phyloP scores from a whole-genome alignment of 2,888 invertebrate genomes.

The Stegophylla sp. region DNA sequence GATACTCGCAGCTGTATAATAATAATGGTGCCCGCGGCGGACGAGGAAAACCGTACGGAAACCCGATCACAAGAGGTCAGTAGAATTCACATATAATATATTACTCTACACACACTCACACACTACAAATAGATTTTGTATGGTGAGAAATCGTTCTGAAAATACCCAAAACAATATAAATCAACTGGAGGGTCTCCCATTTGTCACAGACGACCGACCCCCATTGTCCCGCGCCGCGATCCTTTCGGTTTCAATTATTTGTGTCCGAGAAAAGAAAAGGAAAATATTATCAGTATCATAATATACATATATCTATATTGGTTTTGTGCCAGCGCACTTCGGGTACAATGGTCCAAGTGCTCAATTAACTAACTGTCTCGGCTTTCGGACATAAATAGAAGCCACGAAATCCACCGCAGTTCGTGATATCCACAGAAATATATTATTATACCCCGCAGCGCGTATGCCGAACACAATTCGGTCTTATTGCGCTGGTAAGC shows the following conservation, averaged over 20 bases:
- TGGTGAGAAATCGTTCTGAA: slow-evolving; percentile 38
- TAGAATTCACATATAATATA: not conserved
- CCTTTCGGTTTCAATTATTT: slow-evolving; percentile 31
- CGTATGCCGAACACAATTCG: not conserved
- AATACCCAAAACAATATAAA: slow-evolving; percentile 49
- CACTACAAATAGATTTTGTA: slow-evolving; percentile 4
- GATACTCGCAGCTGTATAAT: too few relatives aligned
- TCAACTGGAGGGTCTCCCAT: slow-evolving; percentile 42
- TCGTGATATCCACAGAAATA: slow-evolving; percentile 5
- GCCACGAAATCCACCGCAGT: slow-evolving; percentile 25
- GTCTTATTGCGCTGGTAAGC: not conserved
- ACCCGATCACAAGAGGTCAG: not conserved
- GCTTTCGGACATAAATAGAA: slow-evolving; percentile 17
- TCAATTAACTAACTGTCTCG: slow-evolving; percentile 51
- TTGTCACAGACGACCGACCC: slow-evolving; percentile 30
- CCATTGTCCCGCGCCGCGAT: slow-evolving; percentile 39
- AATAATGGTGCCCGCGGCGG: not conserved
- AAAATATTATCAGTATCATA: slow-evolving; percentile 6
- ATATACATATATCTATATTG: not conserved
- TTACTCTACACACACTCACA: too few relatives aligned
- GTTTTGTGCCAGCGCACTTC: not conserved
- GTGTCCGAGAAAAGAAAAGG: slow-evolving; percentile 18
- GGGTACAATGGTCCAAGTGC: slow-evolving; percentile 29
- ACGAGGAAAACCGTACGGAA: not conserved
- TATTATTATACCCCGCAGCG: not conserved